Conservation (phyloP, 2,888 invertebrate species). For the Andrena trimmerana region DNA sequence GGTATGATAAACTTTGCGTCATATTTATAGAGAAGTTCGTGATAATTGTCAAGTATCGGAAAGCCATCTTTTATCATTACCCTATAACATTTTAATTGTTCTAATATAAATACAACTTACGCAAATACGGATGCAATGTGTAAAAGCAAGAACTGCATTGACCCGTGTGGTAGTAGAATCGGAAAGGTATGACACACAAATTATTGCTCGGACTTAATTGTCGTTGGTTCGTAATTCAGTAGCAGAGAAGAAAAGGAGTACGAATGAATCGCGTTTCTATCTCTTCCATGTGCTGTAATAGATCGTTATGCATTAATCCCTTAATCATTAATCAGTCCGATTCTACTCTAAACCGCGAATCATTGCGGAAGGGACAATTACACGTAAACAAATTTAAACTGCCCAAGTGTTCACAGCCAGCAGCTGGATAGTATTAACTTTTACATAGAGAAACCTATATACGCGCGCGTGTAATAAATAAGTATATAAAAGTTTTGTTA, state of each 20-base stretch:
- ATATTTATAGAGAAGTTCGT: conserved; percentile 8
- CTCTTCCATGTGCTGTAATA: conserved; percentile 1
- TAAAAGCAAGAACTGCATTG: conserved; percentile 12
- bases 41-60: conserved; percentile 17
- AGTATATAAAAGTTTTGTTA: conserved; percentile 67
- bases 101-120: conserved; percentile 20
- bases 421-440: conserved; percentile 77
- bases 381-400: conserved; percentile 78
- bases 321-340: conserved; percentile 32
- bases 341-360: conserved; percentile 48
- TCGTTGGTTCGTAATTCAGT: not conserved
- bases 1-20: conserved; percentile 15
- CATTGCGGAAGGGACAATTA: conserved; percentile 57
- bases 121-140: conserved; percentile 14
- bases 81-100: conserved; percentile 33
- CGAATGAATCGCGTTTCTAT: not conserved
- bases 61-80: conserved; percentile 32
- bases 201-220: conserved; percentile 21
- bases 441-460: conserved; percentile 72
- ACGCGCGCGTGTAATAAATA: conserved; percentile 41
- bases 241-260: not conserved
- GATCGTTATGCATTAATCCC: conserved; percentile 1
- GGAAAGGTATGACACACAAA: conserved; percentile 1
- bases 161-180: conserved; percentile 29
- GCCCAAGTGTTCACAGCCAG: conserved; percentile 83